A percentile compares a stretch with the other conserved stretches of the same genome.
Conservation (phyloP, 1,140 invertebrate species). For the Trichonephila inaurata region DNA sequence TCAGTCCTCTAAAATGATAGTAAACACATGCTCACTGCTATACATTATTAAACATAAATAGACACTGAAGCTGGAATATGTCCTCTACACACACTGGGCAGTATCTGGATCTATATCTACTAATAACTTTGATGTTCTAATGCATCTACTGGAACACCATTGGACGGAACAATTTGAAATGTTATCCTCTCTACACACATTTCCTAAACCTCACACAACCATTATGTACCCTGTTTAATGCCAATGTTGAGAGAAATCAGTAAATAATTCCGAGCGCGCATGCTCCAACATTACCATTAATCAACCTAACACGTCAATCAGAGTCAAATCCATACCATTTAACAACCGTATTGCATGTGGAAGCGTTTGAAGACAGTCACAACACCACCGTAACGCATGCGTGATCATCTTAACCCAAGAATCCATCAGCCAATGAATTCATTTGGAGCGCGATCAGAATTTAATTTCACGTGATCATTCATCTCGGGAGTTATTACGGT, state of each 20-base stretch:
- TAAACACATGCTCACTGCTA: too few relatives aligned
- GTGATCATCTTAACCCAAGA: neutral
- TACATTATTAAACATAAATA: too few relatives aligned
- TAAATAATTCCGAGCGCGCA: neutral
- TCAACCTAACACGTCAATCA: neutral
- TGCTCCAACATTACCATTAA: conserved; percentile 1
- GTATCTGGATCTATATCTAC: neutral
- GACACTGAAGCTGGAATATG: too few relatives aligned
- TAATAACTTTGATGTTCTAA: neutral
- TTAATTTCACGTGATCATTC: conserved; percentile 45
- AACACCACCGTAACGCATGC: neutral
- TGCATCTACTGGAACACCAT: neutral
- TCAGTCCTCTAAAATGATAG: too few relatives aligned
- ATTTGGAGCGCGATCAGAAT: conserved; percentile 26
- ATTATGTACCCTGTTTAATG: neutral
- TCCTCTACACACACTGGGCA: too few relatives aligned
- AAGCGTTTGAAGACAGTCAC: neutral
- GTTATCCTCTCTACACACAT: neutral
- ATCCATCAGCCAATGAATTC: conserved; percentile 34
- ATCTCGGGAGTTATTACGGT: conserved; percentile 42
- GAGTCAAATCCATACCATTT: neutral
- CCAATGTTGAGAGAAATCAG: neutral
- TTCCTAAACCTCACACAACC: neutral
- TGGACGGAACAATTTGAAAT: neutral
- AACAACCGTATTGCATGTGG: neutral